These are phyloP conservation scores for Apocrypta bakeri DNA, from an alignment of 1,140 invertebrate genomes.

Conservation along the genomic window DNA sequence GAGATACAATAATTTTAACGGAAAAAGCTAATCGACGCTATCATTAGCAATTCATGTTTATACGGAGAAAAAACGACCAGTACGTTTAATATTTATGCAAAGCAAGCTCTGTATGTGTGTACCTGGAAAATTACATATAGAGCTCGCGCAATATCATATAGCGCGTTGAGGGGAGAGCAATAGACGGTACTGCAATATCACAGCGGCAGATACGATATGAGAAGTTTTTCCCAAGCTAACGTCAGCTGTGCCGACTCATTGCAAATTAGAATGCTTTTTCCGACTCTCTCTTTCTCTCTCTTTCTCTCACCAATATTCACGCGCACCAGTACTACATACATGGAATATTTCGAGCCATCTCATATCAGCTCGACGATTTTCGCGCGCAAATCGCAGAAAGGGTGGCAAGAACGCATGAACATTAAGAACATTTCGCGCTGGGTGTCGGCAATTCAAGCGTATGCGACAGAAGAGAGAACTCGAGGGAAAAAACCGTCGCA, in stretches of 20 bases:
- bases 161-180: neutral
- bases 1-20: too few species aligned
- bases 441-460: constrained; percentile 15
- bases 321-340: neutral
- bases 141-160: neutral
- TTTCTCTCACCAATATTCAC: neutral
- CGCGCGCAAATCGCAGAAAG: constrained; percentile 28
- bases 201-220: neutral
- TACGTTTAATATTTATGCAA: neutral
- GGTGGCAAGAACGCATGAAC: constrained; percentile 52
- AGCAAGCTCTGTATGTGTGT: neutral
- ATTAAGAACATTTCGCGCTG: constrained; percentile 64
- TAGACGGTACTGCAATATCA: neutral
- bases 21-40: neutral
- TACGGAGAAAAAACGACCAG: neutral
- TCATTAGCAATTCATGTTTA: too few species aligned
- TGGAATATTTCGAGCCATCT: constrained; percentile 24
- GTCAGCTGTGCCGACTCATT: neutral
- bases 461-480: constrained; percentile 27
- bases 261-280: constrained; percentile 35
- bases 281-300: too few species aligned
- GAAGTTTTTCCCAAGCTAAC: neutral
- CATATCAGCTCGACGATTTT: constrained; percentile 11
- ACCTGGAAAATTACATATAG: neutral
- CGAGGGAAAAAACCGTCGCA: neutral